phyloP scores from a whole-genome alignment of 2,888 invertebrate species.

The Podabrus alpinus region DNA sequence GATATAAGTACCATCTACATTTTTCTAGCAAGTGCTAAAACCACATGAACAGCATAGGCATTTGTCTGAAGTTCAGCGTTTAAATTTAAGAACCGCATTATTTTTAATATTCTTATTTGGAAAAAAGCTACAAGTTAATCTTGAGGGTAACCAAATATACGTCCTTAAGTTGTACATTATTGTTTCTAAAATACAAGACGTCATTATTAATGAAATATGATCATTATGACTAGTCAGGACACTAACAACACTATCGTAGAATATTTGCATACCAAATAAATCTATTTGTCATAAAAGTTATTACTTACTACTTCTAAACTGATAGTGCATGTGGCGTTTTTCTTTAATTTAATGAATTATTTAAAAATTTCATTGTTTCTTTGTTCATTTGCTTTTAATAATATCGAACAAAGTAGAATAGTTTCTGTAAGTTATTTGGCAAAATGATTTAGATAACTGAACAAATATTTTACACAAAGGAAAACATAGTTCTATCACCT shows the following conservation, averaged over 20 bases:
- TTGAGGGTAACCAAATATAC: neutral
- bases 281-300: conserved; percentile 21
- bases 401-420: too few species aligned
- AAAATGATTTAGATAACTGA: neutral
- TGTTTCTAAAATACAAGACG: conserved; percentile 15
- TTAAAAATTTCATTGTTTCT: neutral
- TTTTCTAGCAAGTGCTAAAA: neutral
- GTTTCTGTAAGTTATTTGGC: neutral
- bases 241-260: conserved; percentile 27
- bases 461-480: too few species aligned
- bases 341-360: conserved; percentile 7
- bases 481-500: too few species aligned
- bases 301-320: conserved; percentile 10
- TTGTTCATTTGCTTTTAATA: neutral
- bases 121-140: neutral
- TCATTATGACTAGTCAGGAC: conserved; percentile 22
- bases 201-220: conserved; percentile 32
- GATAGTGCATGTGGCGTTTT: conserved; percentile 11
- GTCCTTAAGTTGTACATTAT: neutral
- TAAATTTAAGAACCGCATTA: neutral
- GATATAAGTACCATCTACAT: neutral
- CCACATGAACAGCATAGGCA: neutral
- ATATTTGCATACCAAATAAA: conserved; percentile 33
- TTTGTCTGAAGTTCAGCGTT: neutral
- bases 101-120: neutral